A percentile compares a stretch with the other conserved stretches of the same genome.
Evolutionary conservation across 2,797 vertebrate genomes (phyloP).

Genomic region (Diglossa cyanea): DNA sequence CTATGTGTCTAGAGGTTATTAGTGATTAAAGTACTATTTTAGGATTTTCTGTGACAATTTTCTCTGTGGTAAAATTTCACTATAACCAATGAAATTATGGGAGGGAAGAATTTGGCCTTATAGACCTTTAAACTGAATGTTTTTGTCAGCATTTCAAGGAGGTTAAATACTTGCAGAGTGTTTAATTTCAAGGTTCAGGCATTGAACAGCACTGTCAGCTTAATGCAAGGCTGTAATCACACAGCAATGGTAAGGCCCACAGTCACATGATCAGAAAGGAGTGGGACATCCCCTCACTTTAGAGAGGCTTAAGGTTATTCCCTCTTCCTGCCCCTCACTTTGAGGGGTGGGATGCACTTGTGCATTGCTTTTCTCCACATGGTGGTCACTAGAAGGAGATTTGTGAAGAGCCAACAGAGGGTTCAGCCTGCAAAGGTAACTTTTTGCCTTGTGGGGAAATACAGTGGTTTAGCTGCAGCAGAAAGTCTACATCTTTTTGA

Average conservation of each 20-base stretch:
- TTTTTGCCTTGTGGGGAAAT: not conserved
- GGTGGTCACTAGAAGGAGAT: not conserved
- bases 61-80: not conserved
- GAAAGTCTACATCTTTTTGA: not conserved
- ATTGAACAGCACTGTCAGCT: not conserved
- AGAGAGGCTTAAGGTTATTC: not conserved
- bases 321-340: not conserved
- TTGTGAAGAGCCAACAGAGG: not conserved
- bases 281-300: not conserved
- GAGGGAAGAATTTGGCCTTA: not conserved
- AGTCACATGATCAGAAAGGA: not conserved
- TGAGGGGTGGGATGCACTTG: not conserved
- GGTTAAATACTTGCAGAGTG: not conserved
- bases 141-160: conserved; percentile 18
- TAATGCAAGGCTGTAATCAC: not conserved
- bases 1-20: not conserved
- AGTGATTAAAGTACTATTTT: conserved; percentile 23
- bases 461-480: not conserved
- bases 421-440: not conserved
- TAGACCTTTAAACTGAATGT: not conserved
- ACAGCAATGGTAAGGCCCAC: not conserved
- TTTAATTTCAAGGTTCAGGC: conserved; percentile 12
- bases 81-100: not conserved
- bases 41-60: not conserved
- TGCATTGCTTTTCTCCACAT: not conserved